Base-by-base conservation (phyloP, 2,113 vertebrate genomes). In the Haemorhous mexicanus region DNA sequence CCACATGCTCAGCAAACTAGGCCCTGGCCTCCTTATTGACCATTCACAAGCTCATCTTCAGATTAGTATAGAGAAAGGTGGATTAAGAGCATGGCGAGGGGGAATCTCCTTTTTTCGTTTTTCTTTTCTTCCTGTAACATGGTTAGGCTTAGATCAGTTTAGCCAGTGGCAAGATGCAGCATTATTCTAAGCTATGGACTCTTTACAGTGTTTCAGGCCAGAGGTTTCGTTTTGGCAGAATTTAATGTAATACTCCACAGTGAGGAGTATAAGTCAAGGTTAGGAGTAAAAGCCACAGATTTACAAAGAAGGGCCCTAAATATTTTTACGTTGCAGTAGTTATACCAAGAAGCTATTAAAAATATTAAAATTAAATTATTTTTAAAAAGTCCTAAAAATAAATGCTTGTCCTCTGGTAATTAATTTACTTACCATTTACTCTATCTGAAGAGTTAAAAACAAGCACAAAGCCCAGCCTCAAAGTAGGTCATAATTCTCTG, bases 1-100 rank as follows among this genome's bases (percentile, higher is more conserved):
- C 90, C 95, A 95, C 79, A 66, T 90, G 83, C 76, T 97, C 97
- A 83, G 83, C 89, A 93, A 84, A 95, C 94, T 82, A 89, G 88
- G 84, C 64, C 79, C 79, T 89, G 86, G 90, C 86, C 93, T 77
- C 82, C 81, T 92, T 66, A 90, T 22, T 96, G 95, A 97, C 93
- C 89, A 83, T 75, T 92, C 81, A 91, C 43, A 93, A 87, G 9
- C 41, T 76, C 49, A 69, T 93, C 72, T 84, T 86, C 90, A 84
- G 87, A 88, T 95, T 95, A 97, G 84, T 78, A 87, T 7, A 86
- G 90, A 91, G 91, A 94, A 74, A 95, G 67, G 86, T 89, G 72
- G 94, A 96, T 94, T 92, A 87, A 66, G 74, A 69, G 50, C 12
- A 7, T 16, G 14, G 79, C 59, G 10, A 74, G 32, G 2, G 16